These are phyloP conservation scores for Pemphigus obesinymphae DNA, from an alignment of 1,140 invertebrate species.

Conservation along the genomic window DNA sequence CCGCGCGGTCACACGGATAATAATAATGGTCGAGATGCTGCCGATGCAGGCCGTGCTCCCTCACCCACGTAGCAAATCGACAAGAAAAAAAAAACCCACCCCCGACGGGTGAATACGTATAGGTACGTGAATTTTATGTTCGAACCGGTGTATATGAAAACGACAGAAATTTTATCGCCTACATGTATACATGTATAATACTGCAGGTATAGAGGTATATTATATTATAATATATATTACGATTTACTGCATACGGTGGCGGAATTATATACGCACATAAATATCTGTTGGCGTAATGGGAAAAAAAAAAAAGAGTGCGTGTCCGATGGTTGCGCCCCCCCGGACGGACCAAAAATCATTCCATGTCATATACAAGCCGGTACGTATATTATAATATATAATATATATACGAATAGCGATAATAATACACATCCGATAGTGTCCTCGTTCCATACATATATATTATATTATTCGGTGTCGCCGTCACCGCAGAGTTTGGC, in stretches of 20 bases:
- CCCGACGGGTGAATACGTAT: neutral
- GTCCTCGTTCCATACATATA: no score
- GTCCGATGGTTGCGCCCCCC: neutral
- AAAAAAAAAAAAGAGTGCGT: no score
- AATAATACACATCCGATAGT: no score
- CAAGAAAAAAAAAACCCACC: constrained; percentile 6
- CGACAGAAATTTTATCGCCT: no score
- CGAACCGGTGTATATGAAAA: no score
- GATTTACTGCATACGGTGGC: neutral
- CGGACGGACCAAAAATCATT: neutral
- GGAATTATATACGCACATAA: constrained; percentile 9
- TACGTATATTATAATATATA: no score
- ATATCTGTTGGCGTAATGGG: neutral
- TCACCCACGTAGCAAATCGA: constrained; percentile 22
- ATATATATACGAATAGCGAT: neutral
- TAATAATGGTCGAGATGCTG: neutral
- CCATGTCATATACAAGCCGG: no score
- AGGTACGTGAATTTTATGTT: no score
- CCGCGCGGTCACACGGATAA: no score
- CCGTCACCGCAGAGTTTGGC: neutral
- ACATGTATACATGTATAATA: neutral
- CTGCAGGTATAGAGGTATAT: neutral
- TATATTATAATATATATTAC: no score
- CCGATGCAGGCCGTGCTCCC: neutral
- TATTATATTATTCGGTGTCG: no score